Conservation (phyloP, 2,797 vertebrate genomes). For the Labeo calbasu region DNA sequence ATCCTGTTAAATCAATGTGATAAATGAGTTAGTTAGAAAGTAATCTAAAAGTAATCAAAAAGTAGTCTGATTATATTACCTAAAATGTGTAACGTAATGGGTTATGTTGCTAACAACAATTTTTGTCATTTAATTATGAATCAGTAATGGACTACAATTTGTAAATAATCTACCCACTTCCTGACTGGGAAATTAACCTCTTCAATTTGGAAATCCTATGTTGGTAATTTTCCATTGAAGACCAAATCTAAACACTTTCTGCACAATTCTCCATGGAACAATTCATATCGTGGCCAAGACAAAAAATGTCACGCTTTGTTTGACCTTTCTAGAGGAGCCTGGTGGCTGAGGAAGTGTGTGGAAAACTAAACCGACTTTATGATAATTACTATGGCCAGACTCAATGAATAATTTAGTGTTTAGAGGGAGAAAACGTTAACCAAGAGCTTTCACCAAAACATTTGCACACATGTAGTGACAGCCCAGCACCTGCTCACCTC, state of each 20-base stretch:
- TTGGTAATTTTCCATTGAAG: conserved; percentile 4
- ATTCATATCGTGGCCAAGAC: conserved; percentile 8
- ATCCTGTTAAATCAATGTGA: background rate
- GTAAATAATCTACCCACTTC: background rate
- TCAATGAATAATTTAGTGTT: conserved; percentile 63
- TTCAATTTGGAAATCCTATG: background rate
- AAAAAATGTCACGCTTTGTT: conserved; percentile 31
- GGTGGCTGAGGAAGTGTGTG: conserved; percentile 30
- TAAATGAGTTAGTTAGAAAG: background rate
- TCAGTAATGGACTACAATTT: background rate
- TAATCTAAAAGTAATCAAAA: background rate
- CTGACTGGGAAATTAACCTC: background rate
- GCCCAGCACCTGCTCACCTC: conserved; percentile 41
- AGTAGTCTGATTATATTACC: background rate
- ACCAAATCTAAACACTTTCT: background rate
- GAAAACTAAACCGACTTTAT: conserved; percentile 55
- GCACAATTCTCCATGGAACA: background rate
- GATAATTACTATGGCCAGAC: conserved; percentile 54
- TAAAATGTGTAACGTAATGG: background rate
- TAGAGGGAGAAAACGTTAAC: conserved; percentile 42
- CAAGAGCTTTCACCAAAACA: conserved; percentile 47
- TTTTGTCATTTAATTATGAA: background rate
- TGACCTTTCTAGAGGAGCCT: conserved; percentile 40
- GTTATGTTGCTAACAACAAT: rapidly evolving
- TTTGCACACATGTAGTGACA: conserved; percentile 42